phyloP scores from a whole-genome alignment of 2,888 invertebrate genomes.

The Pseudanteris insignis region DNA sequence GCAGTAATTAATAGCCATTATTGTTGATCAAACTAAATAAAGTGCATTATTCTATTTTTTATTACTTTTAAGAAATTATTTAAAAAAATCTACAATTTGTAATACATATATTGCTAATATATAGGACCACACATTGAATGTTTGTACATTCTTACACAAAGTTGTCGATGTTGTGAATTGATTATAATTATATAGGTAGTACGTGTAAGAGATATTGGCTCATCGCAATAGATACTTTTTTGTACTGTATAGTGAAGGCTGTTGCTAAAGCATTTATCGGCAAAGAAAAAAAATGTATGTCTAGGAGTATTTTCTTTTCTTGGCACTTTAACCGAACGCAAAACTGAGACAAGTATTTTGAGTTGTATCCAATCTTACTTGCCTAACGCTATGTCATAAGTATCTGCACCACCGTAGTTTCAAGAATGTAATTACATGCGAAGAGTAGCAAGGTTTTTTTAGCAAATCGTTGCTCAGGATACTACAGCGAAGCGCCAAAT shows the following conservation, averaged over 20 bases:
- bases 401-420: slow-evolving; percentile 26
- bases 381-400: slow-evolving; percentile 27
- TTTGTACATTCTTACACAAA: too few species aligned
- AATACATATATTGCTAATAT: too few species aligned
- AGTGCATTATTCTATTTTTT: too few species aligned
- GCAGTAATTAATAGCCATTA: slow-evolving; percentile 42
- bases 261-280: slow-evolving; percentile 51
- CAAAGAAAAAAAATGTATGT: slow-evolving; percentile 49
- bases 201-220: too few species aligned
- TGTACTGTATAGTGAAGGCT: slow-evolving; percentile 48
- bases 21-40: too few species aligned
- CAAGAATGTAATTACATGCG: slow-evolving; percentile 26
- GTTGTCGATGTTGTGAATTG: too few species aligned
- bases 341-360: slow-evolving; percentile 50
- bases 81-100: too few species aligned
- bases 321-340: slow-evolving; percentile 43
- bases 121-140: too few species aligned
- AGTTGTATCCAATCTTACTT: slow-evolving; percentile 47
- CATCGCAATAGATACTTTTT: slow-evolving; percentile 32
- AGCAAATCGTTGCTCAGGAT: not conserved
- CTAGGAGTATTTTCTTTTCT: slow-evolving; percentile 44
- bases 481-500: slow-evolving; percentile 1
- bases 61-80: too few species aligned
- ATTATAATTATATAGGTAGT: too few species aligned
- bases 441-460: slow-evolving; percentile 12